Conservation (phyloP, 2,888 invertebrate genomes). For the Lypha dubia region DNA sequence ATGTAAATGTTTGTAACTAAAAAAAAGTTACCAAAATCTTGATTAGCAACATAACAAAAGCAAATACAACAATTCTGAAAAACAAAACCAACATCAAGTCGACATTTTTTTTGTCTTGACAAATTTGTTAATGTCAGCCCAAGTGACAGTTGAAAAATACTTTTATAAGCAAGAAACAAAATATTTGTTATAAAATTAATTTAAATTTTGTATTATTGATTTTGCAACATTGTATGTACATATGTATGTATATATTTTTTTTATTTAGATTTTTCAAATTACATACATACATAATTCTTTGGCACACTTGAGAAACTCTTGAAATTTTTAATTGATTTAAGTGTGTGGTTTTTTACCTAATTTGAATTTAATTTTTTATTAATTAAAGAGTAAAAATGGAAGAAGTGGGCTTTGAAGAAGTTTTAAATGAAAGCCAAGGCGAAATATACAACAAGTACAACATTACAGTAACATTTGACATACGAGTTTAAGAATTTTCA, state of each 20-base stretch:
- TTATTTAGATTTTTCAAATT: background rate
- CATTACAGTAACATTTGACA: too few relatives aligned
- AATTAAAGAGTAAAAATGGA: background rate
- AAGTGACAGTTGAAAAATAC: slow-evolving; percentile 69
- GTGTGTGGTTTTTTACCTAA: background rate
- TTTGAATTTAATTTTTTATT: slow-evolving; percentile 5
- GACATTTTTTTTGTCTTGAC: slow-evolving; percentile 37
- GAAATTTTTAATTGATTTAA: background rate
- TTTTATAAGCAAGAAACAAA: slow-evolving; percentile 23
- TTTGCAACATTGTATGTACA: slow-evolving; percentile 34
- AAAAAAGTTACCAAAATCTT: slow-evolving; percentile 48
- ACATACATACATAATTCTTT: slow-evolving; percentile 2
- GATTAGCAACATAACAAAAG: slow-evolving; percentile 45
- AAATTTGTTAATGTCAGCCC: slow-evolving; percentile 69
- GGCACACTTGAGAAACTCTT: slow-evolving; percentile 8
- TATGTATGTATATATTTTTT: background rate
- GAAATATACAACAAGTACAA: too few relatives aligned
- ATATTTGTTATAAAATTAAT: slow-evolving; percentile 10
- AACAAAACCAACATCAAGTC: slow-evolving; percentile 7
- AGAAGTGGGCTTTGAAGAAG: background rate
- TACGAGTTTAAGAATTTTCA: too few relatives aligned
- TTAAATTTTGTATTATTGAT: slow-evolving; percentile 41
- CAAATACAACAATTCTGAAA: background rate
- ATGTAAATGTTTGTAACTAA: slow-evolving; percentile 50
- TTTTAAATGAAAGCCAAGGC: too few relatives aligned